Conservation (phyloP, 2,888 invertebrate genomes). For the Yponomeuta evonymella region DNA sequence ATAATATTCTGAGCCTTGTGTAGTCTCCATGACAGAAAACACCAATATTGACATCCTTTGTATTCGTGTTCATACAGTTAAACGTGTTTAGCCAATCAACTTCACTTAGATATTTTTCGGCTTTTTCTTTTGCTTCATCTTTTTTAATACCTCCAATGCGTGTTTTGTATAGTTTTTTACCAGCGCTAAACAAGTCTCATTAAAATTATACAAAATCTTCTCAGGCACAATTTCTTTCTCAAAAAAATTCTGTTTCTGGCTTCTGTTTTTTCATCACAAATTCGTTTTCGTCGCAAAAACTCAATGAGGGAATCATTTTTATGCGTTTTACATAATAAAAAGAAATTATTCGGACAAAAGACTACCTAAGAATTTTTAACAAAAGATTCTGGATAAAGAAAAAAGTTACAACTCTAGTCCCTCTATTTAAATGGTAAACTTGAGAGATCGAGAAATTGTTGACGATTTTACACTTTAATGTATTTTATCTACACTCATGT, state of each 20-base stretch:
- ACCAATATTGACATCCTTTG: neutral
- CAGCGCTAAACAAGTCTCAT: constrained; percentile 15
- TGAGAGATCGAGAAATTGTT: no score
- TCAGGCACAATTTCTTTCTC: constrained; percentile 24
- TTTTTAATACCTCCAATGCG: constrained; percentile 19
- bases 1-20: constrained; percentile 19
- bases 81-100: neutral
- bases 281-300: constrained; percentile 44
- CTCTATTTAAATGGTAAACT: no score
- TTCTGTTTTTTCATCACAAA: constrained; percentile 36
- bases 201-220: constrained; percentile 16
- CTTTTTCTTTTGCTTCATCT: constrained; percentile 5
- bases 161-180: constrained; percentile 12
- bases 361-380: no score
- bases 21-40: constrained; percentile 22
- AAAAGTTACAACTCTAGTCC: no score
- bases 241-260: constrained; percentile 38
- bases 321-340: no score
- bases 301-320: constrained; percentile 28
- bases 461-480: no score
- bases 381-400: no score
- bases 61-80: neutral
- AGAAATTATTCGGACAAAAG: no score
- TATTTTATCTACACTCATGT: no score
- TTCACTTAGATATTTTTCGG: constrained; percentile 7